These are phyloP conservation scores for Hyposoter dolosus DNA, from an alignment of 2,888 invertebrate genomes.

Conservation along the genomic window DNA sequence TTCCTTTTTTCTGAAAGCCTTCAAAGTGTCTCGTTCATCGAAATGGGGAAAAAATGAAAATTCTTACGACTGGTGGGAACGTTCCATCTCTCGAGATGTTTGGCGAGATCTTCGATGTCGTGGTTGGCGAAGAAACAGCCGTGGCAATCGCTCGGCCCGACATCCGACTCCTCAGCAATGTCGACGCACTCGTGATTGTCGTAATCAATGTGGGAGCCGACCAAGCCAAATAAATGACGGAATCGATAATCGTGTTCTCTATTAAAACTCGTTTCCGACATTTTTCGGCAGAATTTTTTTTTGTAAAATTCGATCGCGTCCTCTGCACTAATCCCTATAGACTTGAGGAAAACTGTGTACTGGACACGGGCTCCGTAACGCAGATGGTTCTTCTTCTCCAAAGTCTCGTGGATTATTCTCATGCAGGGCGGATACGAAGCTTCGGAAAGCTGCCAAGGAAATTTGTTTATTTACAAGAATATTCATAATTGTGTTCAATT, in stretches of 20 bases:
- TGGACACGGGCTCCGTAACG: constrained; percentile 95
- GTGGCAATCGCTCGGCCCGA: constrained; percentile 93
- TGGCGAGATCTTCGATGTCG: constrained; percentile 90
- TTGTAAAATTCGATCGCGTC: constrained; percentile 96
- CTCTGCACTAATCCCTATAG: constrained; percentile 95
- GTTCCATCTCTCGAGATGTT: constrained; percentile 90
- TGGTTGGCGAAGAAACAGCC: constrained; percentile 97
- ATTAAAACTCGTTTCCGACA: constrained; percentile 95
- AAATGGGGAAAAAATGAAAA: constrained; percentile 13
- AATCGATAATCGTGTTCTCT: constrained; percentile 97
- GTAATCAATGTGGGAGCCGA: constrained; percentile 95
- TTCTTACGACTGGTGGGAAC: constrained; percentile 87
- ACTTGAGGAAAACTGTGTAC: constrained; percentile 97
- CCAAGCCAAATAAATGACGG: constrained; percentile 97
- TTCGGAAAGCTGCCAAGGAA: constrained; percentile 87
- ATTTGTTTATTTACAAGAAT: constrained; percentile 3
- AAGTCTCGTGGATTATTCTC: constrained; percentile 93
- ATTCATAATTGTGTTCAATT: no score
- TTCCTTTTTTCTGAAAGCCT: background rate
- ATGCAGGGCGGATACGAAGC: constrained; percentile 98
- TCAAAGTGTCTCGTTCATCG: no score
- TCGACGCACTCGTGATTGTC: constrained; percentile 96
- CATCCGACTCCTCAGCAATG: constrained; percentile 91
- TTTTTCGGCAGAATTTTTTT: constrained; percentile 94
- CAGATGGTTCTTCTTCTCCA: constrained; percentile 93